Conservation (phyloP, 2,888 invertebrate genomes). For the Pyrocoelia pectoralis region DNA sequence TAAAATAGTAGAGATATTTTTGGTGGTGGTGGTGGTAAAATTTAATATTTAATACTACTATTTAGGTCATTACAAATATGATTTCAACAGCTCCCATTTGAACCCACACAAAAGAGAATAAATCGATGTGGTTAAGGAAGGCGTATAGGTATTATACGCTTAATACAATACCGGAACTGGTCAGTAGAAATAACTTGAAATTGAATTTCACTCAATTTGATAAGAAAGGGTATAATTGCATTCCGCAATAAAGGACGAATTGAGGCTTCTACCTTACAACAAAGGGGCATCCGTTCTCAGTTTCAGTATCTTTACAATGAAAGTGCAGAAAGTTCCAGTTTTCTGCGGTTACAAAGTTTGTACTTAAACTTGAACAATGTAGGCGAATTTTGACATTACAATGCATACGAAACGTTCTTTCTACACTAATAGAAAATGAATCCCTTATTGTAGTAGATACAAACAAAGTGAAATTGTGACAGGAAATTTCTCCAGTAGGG, state of each 20-base stretch:
- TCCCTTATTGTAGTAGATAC: constrained; percentile 27
- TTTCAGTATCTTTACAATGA: neutral
- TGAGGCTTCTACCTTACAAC: neutral
- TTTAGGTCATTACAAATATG: constrained; percentile 10
- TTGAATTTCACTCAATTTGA: neutral
- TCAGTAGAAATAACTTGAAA: neutral
- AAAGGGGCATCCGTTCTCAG: neutral
- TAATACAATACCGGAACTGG: neutral
- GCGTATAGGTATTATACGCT: constrained; percentile 14
- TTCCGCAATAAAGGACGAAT: neutral
- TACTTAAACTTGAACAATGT: neutral
- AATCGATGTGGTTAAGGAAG: constrained; percentile 15
- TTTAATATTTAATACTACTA: constrained; percentile 11
- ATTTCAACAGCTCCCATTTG: neutral
- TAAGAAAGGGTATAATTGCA: too few relatives aligned
- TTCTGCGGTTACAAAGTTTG: neutral
- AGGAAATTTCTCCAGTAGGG: constrained; percentile 47
- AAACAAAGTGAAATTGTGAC: constrained; percentile 35
- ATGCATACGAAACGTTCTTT: too few relatives aligned
- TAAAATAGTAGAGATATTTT: too few relatives aligned
- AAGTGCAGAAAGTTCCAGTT: neutral
- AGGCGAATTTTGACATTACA: neutral
- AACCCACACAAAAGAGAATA: constrained; percentile 12
- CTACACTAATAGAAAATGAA: constrained; percentile 25
- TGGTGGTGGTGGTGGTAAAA: neutral